Evolutionary conservation across 2,888 invertebrate species (phyloP), one percentile per base, ranked within the genome.

Genomic region (Harpalus rufipes): DNA sequence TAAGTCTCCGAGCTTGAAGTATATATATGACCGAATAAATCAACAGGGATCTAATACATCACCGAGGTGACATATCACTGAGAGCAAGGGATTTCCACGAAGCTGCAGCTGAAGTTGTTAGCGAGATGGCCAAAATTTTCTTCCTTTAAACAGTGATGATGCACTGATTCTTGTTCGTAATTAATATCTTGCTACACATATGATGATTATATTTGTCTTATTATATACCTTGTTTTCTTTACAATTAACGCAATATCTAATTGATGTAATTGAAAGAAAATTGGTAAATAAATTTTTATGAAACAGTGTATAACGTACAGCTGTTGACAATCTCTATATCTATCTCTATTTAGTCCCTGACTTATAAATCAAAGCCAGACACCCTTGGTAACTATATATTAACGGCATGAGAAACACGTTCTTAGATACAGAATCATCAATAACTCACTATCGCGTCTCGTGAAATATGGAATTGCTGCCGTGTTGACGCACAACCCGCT

Each of bases 381-480:
- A 74, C 83, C 82, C 44, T 72, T 82, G 82, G 59, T 76, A 74
- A 83, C 74, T 76, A 83, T 83, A 83, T 83, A 83, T 83, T 83
- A 83, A 61, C 39, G 83, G 76, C 41, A 83, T 59, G 61, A 76
- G 83, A 83, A 65, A 76, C 82, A 83, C 74, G 83, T 83, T 83
- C 83, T 14, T 39, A 83, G 83, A 86, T 86, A 86, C 83, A 86
- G 84, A 86, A 86, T 86, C 87, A 87, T 87, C 87, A 87, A 87
- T 87, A 87, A 87, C 87, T 86, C 86, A 86, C 87, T 87, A 87
- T 87, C 87, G 86, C 86, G 39, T 85, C 86, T 86, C 85, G 86
- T 87, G 87, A 87, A 87, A 86, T 87, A 87, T 87, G 87, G 86
- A 87, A 86, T 86, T 87, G 86, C 84, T 84, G 85, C 85, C 68